Evolutionary conservation across 2,888 invertebrate species (phyloP).

Genomic region (Ichneumon xanthorius): DNA sequence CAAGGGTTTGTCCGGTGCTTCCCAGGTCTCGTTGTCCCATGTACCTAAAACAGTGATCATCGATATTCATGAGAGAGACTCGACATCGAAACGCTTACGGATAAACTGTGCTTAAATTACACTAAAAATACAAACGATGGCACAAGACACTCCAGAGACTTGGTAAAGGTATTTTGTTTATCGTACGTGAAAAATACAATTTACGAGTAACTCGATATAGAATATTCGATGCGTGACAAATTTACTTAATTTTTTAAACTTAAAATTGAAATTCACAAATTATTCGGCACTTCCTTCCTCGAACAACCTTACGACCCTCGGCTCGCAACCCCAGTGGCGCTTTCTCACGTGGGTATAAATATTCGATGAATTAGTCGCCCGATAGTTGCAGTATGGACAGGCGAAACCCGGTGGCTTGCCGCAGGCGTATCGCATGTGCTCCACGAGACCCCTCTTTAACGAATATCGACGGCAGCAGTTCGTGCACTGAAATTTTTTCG

Average conservation of each 20-base stretch:
- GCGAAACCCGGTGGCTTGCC: constrained; percentile 81
- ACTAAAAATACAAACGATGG: constrained; percentile 3
- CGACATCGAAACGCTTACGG: background rate
- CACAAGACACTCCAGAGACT: constrained; percentile 1
- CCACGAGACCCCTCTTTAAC: constrained; percentile 83
- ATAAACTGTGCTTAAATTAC: background rate
- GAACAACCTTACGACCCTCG: constrained; percentile 45
- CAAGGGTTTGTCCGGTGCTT: background rate
- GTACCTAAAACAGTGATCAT: constrained; percentile 16
- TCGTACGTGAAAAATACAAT: constrained; percentile 25
- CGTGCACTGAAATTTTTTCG: constrained; percentile 73
- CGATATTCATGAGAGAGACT: background rate
- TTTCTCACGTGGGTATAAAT: constrained; percentile 65
- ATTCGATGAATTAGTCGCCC: constrained; percentile 76
- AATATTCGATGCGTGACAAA: background rate
- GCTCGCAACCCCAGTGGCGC: constrained; percentile 65
- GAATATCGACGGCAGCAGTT: constrained; percentile 83
- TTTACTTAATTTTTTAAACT: background rate
- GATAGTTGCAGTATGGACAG: constrained; percentile 78
- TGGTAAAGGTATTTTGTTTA: constrained; percentile 6
- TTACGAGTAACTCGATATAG: background rate
- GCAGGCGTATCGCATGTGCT: constrained; percentile 85
- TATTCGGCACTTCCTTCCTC: constrained; percentile 28
- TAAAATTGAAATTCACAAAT: background rate
- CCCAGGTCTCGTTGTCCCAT: background rate